A percentile compares a stretch with the other conserved stretches of the same genome.
Evolutionary conservation across 1,140 invertebrate genomes (phyloP).

Genomic region (Megathymus violae): DNA sequence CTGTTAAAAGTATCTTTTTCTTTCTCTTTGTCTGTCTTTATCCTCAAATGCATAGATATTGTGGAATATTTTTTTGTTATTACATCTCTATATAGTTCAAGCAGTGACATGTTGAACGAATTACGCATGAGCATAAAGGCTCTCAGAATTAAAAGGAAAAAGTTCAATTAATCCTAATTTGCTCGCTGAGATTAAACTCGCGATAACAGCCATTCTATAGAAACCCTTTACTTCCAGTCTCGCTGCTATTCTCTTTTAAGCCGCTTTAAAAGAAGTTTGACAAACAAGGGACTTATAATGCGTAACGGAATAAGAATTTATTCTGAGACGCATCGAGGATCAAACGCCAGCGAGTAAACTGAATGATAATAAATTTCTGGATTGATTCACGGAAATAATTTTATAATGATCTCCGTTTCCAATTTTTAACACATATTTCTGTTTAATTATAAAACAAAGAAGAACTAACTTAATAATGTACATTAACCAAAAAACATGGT

Average conservation of each 20-base stretch:
- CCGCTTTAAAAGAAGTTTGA: conserved; percentile 76
- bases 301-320: conserved; percentile 71
- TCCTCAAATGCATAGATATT: too few relatives aligned
- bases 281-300: conserved; percentile 78
- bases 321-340: conserved; percentile 41
- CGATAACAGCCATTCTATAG: conserved; percentile 74
- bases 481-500: too few relatives aligned
- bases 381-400: conserved; percentile 19
- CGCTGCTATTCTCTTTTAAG: conserved; percentile 68
- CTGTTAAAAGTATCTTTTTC: too few relatives aligned
- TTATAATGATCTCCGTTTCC: neutral
- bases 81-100: conserved; percentile 54
- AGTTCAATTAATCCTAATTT: conserved; percentile 83
- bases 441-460: neutral
- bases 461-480: neutral
- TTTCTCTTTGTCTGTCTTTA: too few relatives aligned
- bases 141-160: conserved; percentile 72
- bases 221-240: conserved; percentile 74
- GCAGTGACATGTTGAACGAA: conserved; percentile 67
- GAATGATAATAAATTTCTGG: conserved; percentile 34
- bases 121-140: conserved; percentile 69
- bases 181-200: conserved; percentile 75
- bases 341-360: conserved; percentile 41
- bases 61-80: too few relatives aligned
- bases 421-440: too few relatives aligned